Conservation (phyloP, 2,888 invertebrate species). For the Trimorus sp. region DNA sequence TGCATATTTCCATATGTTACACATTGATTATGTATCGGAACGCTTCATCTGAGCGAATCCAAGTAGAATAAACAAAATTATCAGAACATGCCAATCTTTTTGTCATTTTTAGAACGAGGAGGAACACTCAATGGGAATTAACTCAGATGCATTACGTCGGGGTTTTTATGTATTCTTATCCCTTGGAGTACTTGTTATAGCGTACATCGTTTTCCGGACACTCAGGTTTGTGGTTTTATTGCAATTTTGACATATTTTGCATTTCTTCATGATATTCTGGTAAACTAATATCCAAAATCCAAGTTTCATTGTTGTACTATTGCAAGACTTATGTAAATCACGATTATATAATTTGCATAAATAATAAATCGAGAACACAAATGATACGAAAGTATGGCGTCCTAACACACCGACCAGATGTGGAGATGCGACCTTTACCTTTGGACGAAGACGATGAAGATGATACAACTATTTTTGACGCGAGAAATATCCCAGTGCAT, state of each 20-base stretch:
- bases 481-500: constrained; percentile 67
- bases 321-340: constrained; percentile 11
- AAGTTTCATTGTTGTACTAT: neutral
- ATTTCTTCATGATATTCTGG: too few relatives aligned
- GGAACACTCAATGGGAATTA: constrained; percentile 67
- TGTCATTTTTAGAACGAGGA: constrained; percentile 15
- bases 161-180: constrained; percentile 80
- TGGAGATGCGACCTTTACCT: constrained; percentile 82
- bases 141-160: constrained; percentile 77
- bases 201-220: constrained; percentile 77
- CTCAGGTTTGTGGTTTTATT: constrained; percentile 71
- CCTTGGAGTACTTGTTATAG: constrained; percentile 77
- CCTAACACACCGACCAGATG: constrained; percentile 80
- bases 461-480: constrained; percentile 81
- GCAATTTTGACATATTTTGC: constrained; percentile 8
- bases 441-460: constrained; percentile 82
- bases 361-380: constrained; percentile 79
- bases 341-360: constrained; percentile 67
- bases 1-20: too few relatives aligned
- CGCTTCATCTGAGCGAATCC: too few relatives aligned
- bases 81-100: too few relatives aligned
- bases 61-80: too few relatives aligned
- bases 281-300: too few relatives aligned
- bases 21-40: neutral
- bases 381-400: constrained; percentile 81